Evolutionary conservation across 2,797 vertebrate genomes (phyloP), one percentile per base, ranked within the genome.

Genomic region (Oreonectes daqikongensis): DNA sequence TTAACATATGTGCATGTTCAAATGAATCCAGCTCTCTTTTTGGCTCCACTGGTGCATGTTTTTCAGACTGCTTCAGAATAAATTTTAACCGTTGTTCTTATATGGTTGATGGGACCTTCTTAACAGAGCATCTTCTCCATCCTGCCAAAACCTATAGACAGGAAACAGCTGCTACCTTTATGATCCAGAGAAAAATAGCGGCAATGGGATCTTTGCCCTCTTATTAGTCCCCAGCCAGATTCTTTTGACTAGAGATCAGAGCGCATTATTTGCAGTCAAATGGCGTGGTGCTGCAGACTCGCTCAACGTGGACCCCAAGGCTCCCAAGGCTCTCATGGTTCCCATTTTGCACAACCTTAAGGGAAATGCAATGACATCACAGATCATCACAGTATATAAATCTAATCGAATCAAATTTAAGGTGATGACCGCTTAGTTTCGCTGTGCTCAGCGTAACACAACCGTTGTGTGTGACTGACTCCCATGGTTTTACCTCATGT

Each of bases 311-410:
- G 86, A 64, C 86, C 84, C 72, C 18, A 81, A 79, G 89, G 91
- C 84, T 86, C 87, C 79, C 82, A 88, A 64, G 91, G 90, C 44
- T 82, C 81, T 68, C 61, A 76, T 50, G 86, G 88, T 83, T 89
- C 46, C 69, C 60, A 69, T 67, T 48, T 32, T 40, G n/a, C 14
- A 59, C 28, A 22, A 55, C 42, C 59, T 30, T 18, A 38, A 6
- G 12, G 42, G 40, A 59, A 42, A 64, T 78, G 52, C 2, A 18
- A 44, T 75, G 64, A 53, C 66, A 77, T 59, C 22, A 69, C 26
- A 7, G 26, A 69, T 22, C 24, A 52, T 18, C 24, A 30, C n/a
- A n/a, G 30, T 46, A n/a, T 68, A 40, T 60, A 14, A 32, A n/a
- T 50, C 48, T 32, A 24, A 75, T 68, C 28, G 11, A 18, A 57